Percentiles rank a stretch among this genome's conserved stretches.
These are phyloP conservation scores for Notarius lentiginosus DNA, from an alignment of 2,113 vertebrate species.

Conservation along the genomic window DNA sequence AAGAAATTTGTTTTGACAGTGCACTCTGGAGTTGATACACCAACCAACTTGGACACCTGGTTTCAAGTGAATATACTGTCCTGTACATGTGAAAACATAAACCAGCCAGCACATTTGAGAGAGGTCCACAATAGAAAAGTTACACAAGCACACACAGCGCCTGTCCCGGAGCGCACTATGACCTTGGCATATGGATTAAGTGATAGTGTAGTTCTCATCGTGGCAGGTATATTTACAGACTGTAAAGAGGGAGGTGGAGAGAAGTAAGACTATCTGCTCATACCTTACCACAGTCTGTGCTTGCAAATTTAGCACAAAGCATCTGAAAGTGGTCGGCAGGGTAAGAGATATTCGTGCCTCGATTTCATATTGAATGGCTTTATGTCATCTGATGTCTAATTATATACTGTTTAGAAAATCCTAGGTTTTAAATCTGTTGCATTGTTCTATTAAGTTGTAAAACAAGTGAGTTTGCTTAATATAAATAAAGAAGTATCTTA, in stretches of 20 bases:
- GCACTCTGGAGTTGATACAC: not conserved
- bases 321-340: not conserved
- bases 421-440: not conserved
- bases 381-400: not conserved
- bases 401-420: not conserved
- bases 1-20: not conserved
- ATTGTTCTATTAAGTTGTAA: not conserved
- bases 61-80: not conserved
- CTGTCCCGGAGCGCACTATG: not conserved
- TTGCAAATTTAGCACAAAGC: not conserved
- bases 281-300: not conserved
- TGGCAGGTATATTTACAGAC: not conserved
- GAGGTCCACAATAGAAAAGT: not conserved
- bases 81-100: not conserved
- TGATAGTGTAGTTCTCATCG: not conserved
- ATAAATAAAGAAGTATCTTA: not conserved
- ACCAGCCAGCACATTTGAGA: not conserved
- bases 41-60: not conserved
- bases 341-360: not conserved
- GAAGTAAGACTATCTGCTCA: not conserved
- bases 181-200: constrained; percentile 1
- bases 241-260: not conserved
- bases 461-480: not conserved
- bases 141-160: not conserved
- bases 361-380: not conserved